Conservation (phyloP, 1,140 invertebrate genomes). For the Cotesia glomerata region DNA sequence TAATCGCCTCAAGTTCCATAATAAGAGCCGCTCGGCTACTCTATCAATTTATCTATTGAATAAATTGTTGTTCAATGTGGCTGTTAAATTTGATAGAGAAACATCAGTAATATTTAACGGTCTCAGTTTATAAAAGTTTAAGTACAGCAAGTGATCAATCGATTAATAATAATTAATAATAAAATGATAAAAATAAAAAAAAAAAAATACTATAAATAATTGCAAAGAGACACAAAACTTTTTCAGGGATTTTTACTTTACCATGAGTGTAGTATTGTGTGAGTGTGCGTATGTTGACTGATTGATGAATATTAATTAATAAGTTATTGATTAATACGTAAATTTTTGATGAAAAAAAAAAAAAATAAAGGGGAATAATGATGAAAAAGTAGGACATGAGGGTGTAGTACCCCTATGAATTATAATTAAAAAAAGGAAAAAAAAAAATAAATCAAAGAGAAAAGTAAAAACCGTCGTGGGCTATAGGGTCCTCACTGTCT, state of each 20-base stretch:
- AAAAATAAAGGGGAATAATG: conserved; percentile 22
- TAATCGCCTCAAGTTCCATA: not conserved
- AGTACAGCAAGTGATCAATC: not conserved
- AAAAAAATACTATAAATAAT: not conserved
- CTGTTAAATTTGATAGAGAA: not conserved
- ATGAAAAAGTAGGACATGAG: not conserved
- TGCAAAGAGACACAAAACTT: conserved; percentile 42
- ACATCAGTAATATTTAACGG: not conserved
- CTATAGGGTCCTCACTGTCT: not conserved
- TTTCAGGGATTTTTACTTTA: conserved; percentile 60
- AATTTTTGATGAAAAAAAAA: conserved; percentile 48
- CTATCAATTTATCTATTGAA: not conserved
- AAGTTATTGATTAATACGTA: conserved; percentile 47
- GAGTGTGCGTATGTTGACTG: conserved; percentile 59
- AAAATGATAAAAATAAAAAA: conserved; percentile 3
- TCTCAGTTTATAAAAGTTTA: not conserved
- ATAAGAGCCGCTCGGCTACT: not conserved
- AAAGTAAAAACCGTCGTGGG: not conserved
- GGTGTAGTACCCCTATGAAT: too few relatives aligned
- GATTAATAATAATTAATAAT: conserved; percentile 15
- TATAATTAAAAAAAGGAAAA: conserved; percentile 22
- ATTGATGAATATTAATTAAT: conserved; percentile 56
- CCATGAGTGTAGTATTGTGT: conserved; percentile 59
- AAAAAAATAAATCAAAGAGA: conserved; percentile 20
- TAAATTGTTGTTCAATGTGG: not conserved